Evolutionary conservation across 2,113 vertebrate species (phyloP), one percentile per base, ranked within the genome.

Genomic region (Geococcyx californianus): DNA sequence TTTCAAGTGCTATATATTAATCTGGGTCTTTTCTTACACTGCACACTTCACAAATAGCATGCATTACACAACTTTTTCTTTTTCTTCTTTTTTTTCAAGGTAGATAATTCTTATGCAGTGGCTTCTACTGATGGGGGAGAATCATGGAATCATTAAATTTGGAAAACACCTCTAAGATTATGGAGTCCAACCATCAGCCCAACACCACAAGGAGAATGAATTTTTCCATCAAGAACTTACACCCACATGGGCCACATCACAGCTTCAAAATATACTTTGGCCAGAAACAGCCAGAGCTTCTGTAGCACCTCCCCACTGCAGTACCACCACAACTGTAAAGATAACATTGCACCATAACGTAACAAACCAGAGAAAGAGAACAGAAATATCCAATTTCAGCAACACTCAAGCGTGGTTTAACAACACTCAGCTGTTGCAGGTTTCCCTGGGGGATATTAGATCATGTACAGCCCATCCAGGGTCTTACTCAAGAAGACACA

Each of bases 71-170:
- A 36, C 9, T 13, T 16, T 13, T n/a, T 17, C n/a, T 29, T 33
- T 10, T 8, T 3, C 25, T 12, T 19, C 2, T 6, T 40, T 4
- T 4, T 5, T 6, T 34, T 45, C 18, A 9, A 9, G 26, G 16
- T 19, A 42, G 4, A 20, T 6, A 26, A 10, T 7, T 3, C 11
- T 72, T 15, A 59, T 10, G 16, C 4, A 26, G 38, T 8, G 5
- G 1, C 3, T 76, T 31, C 13, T 14, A 54, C 10, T 11, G 7
- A 4, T 2, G 6, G 4, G 18, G 19, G 7, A 38, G 7, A 49
- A 49, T 49, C 21, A 49, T 17, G 18, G 47, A 49, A 49, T 49
- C 47, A 49, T 23, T 49, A 49, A 49, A 24, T 21, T 21, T 49
- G 47, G 47, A 49, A 24, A 24, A 49, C 20, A 49, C 47, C 47